Percentiles rank a stretch among this genome's conserved stretches.
Evolutionary conservation across 2,888 invertebrate genomes (phyloP).

Genomic region (Parelbella ahira): DNA sequence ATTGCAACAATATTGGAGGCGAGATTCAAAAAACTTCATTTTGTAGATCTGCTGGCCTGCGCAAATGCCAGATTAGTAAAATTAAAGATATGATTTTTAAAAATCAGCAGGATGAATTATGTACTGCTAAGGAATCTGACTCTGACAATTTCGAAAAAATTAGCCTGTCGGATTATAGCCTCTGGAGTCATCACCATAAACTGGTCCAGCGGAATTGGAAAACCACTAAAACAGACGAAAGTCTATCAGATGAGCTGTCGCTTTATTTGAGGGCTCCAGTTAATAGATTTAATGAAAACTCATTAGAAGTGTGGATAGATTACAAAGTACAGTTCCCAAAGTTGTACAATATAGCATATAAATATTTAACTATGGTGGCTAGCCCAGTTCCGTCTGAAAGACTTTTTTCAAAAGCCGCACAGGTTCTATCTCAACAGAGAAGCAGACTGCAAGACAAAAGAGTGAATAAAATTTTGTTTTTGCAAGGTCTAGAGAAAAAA

Average conservation of each 20-base stretch:
- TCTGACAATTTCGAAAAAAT: constrained; percentile 36
- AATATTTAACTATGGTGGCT: constrained; percentile 1
- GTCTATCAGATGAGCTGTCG: constrained; percentile 21
- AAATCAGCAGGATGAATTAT: neutral
- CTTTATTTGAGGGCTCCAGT: constrained; percentile 4
- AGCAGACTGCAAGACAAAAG: neutral
- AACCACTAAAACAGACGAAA: constrained; percentile 30
- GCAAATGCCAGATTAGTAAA: constrained; percentile 13
- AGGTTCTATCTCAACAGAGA: neutral
- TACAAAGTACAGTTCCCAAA: neutral
- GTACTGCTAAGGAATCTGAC: constrained; percentile 29
- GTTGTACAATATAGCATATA: neutral
- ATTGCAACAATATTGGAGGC: constrained; percentile 36
- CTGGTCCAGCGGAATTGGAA: constrained; percentile 36
- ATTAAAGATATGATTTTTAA: constrained; percentile 7
- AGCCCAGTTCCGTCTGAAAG: neutral
- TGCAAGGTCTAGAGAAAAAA: neutral
- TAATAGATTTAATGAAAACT: neutral
- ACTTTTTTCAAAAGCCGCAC: constrained; percentile 3
- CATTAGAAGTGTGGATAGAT: neutral
- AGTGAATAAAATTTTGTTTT: constrained; percentile 5
- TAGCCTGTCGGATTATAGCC: constrained; percentile 26
- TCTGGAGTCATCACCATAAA: constrained; percentile 37
- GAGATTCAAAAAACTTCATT: constrained; percentile 40
- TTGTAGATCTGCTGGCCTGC: constrained; percentile 27